Percentiles rank a stretch among this genome's conserved stretches.
phyloP scores from a whole-genome alignment of 2,888 invertebrate genomes.

The Ichneumon xanthorius region DNA sequence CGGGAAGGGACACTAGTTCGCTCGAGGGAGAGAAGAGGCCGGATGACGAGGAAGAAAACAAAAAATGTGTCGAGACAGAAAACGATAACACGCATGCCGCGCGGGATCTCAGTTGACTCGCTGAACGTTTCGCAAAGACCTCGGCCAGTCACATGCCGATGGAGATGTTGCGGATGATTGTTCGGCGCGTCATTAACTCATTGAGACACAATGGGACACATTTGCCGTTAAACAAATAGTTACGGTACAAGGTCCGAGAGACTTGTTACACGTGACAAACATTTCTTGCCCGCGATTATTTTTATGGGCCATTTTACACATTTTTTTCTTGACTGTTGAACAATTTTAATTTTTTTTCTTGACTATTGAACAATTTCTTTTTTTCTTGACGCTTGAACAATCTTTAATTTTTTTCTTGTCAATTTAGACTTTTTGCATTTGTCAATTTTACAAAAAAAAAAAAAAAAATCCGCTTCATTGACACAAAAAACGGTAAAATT shows the following conservation, averaged over 20 bases:
- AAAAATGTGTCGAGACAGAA: conserved; percentile 20
- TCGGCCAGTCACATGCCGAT: conserved; percentile 1
- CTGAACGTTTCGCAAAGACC: conserved; percentile 16
- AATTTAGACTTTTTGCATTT: too few relatives aligned
- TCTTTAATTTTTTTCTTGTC: too few relatives aligned
- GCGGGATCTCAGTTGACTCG: neutral
- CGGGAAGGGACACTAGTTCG: conserved; percentile 6
- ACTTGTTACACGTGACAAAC: neutral
- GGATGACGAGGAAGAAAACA: neutral
- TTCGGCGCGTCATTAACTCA: conserved; percentile 11
- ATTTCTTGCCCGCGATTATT: too few relatives aligned
- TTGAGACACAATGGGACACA: conserved; percentile 12
- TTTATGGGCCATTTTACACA: neutral
- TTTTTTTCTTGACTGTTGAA: neutral
- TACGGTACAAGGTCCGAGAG: neutral
- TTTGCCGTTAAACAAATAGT: conserved; percentile 8
- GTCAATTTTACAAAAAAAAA: too few relatives aligned
- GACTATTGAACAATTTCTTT: too few relatives aligned
- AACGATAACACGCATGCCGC: conserved; percentile 10
- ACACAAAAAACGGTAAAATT: neutral
- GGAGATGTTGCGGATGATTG: neutral
- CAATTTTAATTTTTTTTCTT: neutral
- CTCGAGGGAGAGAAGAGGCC: neutral
- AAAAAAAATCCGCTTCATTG: too few relatives aligned
- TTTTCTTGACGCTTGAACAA: too few relatives aligned